Evolutionary conservation across 2,888 invertebrate genomes (phyloP).

Genomic region (Cephus pulcher): DNA sequence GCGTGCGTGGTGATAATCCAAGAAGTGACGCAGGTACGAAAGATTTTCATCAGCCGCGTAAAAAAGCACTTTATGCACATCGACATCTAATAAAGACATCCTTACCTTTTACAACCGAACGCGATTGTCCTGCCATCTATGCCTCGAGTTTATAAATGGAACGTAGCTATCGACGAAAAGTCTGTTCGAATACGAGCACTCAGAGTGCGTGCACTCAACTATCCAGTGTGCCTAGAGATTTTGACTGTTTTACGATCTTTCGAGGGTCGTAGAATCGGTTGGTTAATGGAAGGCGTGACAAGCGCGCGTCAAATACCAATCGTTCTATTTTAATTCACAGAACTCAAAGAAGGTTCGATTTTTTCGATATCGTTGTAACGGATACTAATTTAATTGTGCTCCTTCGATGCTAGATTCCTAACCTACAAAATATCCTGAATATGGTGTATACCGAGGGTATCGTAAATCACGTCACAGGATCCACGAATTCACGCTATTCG

Average conservation of each 20-base stretch:
- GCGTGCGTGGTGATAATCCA: neutral
- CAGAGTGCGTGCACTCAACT: conserved; percentile 22
- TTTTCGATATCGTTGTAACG: neutral
- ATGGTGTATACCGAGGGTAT: neutral
- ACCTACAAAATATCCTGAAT: neutral
- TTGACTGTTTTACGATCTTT: conserved; percentile 33
- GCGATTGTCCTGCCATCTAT: neutral
- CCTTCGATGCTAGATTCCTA: neutral
- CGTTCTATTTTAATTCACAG: neutral
- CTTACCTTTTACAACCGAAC: neutral
- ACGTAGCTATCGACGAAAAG: conserved; percentile 31
- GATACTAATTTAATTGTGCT: neutral
- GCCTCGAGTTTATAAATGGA: conserved; percentile 31
- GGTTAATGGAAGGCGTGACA: conserved; percentile 25
- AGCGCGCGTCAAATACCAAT: neutral
- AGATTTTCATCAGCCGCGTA: neutral
- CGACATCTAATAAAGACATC: neutral
- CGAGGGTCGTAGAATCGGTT: conserved; percentile 31
- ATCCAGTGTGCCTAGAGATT: conserved; percentile 21
- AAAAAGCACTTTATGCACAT: neutral
- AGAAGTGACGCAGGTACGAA: neutral
- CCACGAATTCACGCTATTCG: neutral
- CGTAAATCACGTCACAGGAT: neutral
- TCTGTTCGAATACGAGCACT: conserved; percentile 24
- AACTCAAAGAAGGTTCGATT: neutral